These are phyloP conservation scores for Augochlorella aurata DNA, from an alignment of 2,888 invertebrate species.

Conservation along the genomic window DNA sequence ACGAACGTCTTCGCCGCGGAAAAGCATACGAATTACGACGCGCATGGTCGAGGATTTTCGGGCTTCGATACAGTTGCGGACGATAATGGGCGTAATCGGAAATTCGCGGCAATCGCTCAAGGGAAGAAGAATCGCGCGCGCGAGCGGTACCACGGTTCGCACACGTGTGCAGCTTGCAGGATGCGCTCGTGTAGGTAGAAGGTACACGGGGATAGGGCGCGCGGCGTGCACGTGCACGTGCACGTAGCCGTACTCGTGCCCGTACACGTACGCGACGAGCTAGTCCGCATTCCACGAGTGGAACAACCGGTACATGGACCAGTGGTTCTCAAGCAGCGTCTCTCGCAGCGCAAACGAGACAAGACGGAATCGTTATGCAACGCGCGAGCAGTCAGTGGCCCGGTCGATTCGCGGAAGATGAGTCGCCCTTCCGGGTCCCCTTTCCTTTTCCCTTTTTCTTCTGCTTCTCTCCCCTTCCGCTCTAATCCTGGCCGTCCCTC, in stretches of 20 bases:
- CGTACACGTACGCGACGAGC: conserved; percentile 68
- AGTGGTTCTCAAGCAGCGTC: conserved; percentile 77
- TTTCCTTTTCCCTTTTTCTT: conserved; percentile 24
- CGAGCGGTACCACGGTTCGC: background rate
- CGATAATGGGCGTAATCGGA: conserved; percentile 32
- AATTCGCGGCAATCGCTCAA: conserved; percentile 10
- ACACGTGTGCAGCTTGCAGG: conserved; percentile 2
- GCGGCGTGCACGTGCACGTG: background rate
- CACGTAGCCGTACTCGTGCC: background rate
- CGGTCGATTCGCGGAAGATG: conserved; percentile 67
- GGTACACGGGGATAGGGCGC: conserved; percentile 33
- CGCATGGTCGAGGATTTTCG: background rate
- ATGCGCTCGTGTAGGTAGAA: conserved; percentile 22
- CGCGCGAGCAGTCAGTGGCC: conserved; percentile 66
- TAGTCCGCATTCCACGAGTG: conserved; percentile 81
- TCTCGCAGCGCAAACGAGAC: conserved; percentile 15
- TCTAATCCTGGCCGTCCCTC: background rate
- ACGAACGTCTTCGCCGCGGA: background rate
- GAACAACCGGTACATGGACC: conserved; percentile 81
- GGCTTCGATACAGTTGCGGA: background rate
- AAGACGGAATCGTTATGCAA: conserved; percentile 71
- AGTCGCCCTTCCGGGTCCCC: conserved; percentile 66
- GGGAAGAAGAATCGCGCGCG: background rate
- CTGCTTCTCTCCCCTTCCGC: conserved; percentile 16
- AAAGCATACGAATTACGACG: background rate